phyloP scores from a whole-genome alignment of 2,113 vertebrate genomes.

The Amazona guildingii region DNA sequence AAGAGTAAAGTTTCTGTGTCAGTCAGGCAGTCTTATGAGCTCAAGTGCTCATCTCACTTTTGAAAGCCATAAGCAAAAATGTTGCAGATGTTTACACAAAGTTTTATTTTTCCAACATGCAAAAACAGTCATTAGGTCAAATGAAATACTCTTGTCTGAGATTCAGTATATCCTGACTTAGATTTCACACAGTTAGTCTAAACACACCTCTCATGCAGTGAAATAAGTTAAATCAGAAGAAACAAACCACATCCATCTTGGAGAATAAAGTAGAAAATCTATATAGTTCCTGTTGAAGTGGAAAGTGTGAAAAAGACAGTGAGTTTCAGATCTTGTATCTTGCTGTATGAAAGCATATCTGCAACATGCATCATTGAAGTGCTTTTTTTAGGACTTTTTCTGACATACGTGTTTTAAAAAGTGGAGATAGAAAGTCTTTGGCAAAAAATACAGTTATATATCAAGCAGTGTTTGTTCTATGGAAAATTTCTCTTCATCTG shows the following conservation, averaged over 20 bases:
- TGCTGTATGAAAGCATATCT: neutral
- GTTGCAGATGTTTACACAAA: neutral
- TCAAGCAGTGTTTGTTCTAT: neutral
- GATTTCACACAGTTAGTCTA: neutral
- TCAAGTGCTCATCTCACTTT: neutral
- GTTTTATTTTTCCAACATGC: neutral
- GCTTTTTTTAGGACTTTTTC: fast-evolving
- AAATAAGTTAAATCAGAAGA: neutral
- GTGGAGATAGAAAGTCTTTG: neutral
- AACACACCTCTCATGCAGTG: neutral
- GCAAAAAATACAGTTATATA: neutral
- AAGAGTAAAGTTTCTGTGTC: neutral
- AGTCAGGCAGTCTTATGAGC: neutral
- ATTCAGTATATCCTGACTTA: neutral
- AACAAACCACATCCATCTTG: neutral
- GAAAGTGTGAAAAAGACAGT: neutral
- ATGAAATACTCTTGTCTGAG: neutral
- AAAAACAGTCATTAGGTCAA: neutral
- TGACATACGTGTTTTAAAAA: neutral
- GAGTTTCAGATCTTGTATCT: neutral
- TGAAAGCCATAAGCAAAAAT: neutral
- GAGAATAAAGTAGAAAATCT: neutral
- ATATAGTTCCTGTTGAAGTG: neutral
- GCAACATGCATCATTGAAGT: neutral
- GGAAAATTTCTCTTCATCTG: neutral